These are phyloP conservation scores for Gymnoscopelus braueri DNA, from an alignment of 2,797 vertebrate species.

Conservation along the genomic window DNA sequence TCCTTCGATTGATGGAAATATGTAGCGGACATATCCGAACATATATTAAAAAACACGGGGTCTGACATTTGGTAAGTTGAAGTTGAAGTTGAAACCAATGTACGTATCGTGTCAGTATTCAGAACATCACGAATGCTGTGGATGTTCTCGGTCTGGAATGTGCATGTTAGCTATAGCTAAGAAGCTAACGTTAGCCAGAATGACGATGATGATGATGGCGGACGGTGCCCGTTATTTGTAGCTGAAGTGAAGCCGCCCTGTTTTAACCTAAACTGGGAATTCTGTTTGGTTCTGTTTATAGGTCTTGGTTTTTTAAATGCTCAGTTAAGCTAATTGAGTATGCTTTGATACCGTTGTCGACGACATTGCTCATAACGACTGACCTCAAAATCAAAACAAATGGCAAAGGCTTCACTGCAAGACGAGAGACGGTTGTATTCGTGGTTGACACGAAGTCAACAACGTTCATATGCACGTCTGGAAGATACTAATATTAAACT, in stretches of 20 bases:
- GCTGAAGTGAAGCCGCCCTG: slow-evolving; percentile 21
- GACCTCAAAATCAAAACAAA: background rate
- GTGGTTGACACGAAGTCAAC: background rate
- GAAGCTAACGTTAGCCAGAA: slow-evolving; percentile 66
- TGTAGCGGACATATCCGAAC: slow-evolving; percentile 60
- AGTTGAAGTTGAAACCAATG: accelerated
- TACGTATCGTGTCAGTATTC: background rate
- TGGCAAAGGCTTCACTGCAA: no score
- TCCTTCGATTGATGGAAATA: slow-evolving; percentile 62
- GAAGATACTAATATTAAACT: slow-evolving; percentile 12
- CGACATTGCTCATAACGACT: background rate
- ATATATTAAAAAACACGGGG: slow-evolving; percentile 47
- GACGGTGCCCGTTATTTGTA: slow-evolving; percentile 66
- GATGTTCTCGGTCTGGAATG: background rate
- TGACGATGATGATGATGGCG: slow-evolving; percentile 61
- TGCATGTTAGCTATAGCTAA: slow-evolving; percentile 19
- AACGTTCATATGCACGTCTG: background rate
- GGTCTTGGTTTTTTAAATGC: background rate
- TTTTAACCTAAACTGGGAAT: background rate
- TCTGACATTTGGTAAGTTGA: slow-evolving; percentile 67
- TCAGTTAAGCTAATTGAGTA: background rate
- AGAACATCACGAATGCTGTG: no score
- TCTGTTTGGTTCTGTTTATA: background rate
- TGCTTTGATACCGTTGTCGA: background rate
- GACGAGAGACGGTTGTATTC: no score